Percentiles rank a stretch among this genome's conserved stretches.
phyloP scores from a whole-genome alignment of 2,797 vertebrate genomes.

The Neosalanx taihuensis region DNA sequence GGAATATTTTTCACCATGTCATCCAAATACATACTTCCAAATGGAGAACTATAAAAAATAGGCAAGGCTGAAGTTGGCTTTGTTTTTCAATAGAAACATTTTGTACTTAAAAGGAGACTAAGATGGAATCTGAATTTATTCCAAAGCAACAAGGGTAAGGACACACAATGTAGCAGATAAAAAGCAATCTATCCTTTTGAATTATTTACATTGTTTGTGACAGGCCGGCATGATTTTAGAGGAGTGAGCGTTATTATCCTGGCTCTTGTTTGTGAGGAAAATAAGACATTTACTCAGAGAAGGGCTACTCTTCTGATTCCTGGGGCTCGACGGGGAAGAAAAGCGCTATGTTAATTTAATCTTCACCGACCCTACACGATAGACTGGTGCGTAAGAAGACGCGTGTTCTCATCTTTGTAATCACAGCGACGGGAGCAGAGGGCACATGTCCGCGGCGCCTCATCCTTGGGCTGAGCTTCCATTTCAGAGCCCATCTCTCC shows the following conservation, averaged over 20 bases:
- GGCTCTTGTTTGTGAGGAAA: conserved; percentile 43
- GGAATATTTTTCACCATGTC: conserved; percentile 42
- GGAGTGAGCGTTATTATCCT: conserved; percentile 52
- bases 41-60: conserved; percentile 27
- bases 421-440: conserved; percentile 88
- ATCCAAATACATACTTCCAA: conserved; percentile 40
- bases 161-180: conserved; percentile 22
- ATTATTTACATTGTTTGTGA: conserved; percentile 61
- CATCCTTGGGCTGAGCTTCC: conserved; percentile 98
- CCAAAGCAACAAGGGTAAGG: conserved; percentile 31
- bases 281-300: conserved; percentile 55
- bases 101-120: conserved; percentile 30
- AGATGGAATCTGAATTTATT: conserved; percentile 24
- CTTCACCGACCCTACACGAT: conserved; percentile 73
- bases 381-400: conserved; percentile 74
- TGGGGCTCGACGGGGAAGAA: conserved; percentile 41
- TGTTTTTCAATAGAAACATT: conserved; percentile 41
- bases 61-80: conserved; percentile 31
- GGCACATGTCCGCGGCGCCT: conserved; percentile 87
- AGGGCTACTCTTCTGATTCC: conserved; percentile 49
- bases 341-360: conserved; percentile 84
- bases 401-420: conserved; percentile 92
- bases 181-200: conserved; percentile 39
- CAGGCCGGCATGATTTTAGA: conserved; percentile 55
- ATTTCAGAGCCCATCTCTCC: conserved; percentile 98